Conservation (phyloP, 2,113 vertebrate genomes). For the Lepus timidus region DNA sequence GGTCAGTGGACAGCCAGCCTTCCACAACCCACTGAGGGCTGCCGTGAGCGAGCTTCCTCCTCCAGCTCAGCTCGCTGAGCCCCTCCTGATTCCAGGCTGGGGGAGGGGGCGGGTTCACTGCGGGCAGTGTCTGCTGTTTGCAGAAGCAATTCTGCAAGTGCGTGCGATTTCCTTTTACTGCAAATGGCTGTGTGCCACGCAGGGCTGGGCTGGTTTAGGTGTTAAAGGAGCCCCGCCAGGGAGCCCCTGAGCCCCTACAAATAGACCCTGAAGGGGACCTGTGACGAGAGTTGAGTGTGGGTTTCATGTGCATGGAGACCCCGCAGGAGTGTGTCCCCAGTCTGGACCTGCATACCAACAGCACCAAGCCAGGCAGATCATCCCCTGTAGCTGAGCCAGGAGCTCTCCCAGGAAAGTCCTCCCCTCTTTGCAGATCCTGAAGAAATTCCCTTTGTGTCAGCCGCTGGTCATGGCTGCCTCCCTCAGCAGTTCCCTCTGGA, state of each 20-base stretch:
- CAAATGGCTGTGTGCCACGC: background rate
- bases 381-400: background rate
- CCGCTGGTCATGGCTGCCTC: background rate
- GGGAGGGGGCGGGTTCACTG: background rate
- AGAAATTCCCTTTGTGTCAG: constrained; percentile 5
- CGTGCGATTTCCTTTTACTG: background rate
- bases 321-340: too few species aligned
- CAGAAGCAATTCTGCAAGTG: background rate
- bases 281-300: background rate
- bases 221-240: background rate
- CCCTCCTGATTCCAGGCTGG: background rate
- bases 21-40: too few species aligned
- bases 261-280: background rate
- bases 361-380: background rate
- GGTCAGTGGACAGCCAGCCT: background rate
- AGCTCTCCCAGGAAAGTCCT: background rate
- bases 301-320: background rate
- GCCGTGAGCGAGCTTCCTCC: background rate
- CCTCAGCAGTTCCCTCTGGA: background rate
- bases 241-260: background rate
- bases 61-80: background rate
- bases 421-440: background rate
- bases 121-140: background rate
- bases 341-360: background rate
- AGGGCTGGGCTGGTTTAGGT: background rate